Percentiles rank a stretch among this genome's conserved stretches.
These are phyloP conservation scores for Euleptes europaea DNA, from an alignment of 2,113 vertebrate species.

Conservation along the genomic window DNA sequence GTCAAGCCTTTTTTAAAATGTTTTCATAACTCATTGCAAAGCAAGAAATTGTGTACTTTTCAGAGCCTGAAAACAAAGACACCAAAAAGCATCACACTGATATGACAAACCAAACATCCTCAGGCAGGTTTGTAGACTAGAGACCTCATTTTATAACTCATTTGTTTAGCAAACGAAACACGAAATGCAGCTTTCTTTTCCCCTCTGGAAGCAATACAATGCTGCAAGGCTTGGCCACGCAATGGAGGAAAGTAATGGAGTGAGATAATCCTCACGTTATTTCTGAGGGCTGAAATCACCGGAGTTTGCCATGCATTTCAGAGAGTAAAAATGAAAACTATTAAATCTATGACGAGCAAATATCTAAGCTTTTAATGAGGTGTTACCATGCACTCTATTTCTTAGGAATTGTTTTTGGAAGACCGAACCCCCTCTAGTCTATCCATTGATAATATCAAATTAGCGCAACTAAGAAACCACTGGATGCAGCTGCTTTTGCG, in stretches of 20 bases:
- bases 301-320: conserved; percentile 27
- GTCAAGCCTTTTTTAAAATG: conserved; percentile 31
- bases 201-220: conserved; percentile 16
- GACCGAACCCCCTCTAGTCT: not conserved
- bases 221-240: conserved; percentile 12
- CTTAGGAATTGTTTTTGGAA: not conserved
- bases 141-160: conserved; percentile 31
- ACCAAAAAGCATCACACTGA: conserved; percentile 36
- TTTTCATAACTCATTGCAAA: conserved; percentile 45
- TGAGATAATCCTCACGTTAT: conserved; percentile 25
- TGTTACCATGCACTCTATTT: conserved; percentile 7
- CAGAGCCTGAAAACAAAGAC: not conserved
- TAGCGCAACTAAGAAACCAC: not conserved
- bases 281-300: conserved; percentile 20
- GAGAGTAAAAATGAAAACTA: conserved; percentile 29
- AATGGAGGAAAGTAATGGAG: conserved; percentile 29
- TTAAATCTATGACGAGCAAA: conserved; percentile 24
- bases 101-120: conserved; percentile 40
- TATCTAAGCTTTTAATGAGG: conserved; percentile 17
- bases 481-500: not conserved
- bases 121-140: not conserved
- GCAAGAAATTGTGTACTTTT: conserved; percentile 1
- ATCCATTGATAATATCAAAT: not conserved
- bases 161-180: conserved; percentile 9
- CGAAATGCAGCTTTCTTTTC: conserved; percentile 11